These are phyloP conservation scores for Symphodus melops DNA, from an alignment of 2,113 vertebrate genomes.

Conservation along the genomic window DNA sequence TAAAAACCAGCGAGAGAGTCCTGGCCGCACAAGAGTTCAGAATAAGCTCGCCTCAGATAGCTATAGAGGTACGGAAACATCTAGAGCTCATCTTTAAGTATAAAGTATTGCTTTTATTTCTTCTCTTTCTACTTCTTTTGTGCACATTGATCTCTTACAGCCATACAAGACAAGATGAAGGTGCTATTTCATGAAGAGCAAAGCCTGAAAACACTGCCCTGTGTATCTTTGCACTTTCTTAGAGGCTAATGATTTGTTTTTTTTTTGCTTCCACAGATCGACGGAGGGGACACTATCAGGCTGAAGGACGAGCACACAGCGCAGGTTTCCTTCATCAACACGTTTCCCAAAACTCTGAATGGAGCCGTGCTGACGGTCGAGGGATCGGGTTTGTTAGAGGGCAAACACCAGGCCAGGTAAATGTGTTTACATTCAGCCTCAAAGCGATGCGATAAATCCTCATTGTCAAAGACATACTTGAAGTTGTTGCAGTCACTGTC, in stretches of 20 bases:
- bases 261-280: constrained; percentile 58
- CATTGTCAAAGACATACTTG: not conserved
- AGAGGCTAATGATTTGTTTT: not conserved
- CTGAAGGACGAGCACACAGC: constrained; percentile 35
- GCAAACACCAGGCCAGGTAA: constrained; percentile 61
- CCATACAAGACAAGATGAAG: not conserved
- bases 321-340: constrained; percentile 63
- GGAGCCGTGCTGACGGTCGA: constrained; percentile 53
- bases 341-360: constrained; percentile 12
- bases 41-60: constrained; percentile 52
- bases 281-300: constrained; percentile 60
- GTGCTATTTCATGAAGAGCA: not conserved
- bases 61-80: constrained; percentile 46
- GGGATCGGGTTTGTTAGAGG: constrained; percentile 61
- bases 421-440: not conserved
- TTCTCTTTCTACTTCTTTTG: not conserved
- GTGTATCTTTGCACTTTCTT: no score
- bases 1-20: constrained; percentile 47
- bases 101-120: not conserved
- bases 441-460: not conserved
- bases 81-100: not conserved
- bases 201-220: not conserved
- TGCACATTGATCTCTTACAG: constrained; percentile 9
- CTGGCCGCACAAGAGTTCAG: constrained; percentile 64
- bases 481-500: not conserved